A percentile compares a stretch with the other conserved stretches of the same genome.
Conservation (phyloP, 2,888 invertebrate genomes). For the Caenorhabditis imperialis region DNA sequence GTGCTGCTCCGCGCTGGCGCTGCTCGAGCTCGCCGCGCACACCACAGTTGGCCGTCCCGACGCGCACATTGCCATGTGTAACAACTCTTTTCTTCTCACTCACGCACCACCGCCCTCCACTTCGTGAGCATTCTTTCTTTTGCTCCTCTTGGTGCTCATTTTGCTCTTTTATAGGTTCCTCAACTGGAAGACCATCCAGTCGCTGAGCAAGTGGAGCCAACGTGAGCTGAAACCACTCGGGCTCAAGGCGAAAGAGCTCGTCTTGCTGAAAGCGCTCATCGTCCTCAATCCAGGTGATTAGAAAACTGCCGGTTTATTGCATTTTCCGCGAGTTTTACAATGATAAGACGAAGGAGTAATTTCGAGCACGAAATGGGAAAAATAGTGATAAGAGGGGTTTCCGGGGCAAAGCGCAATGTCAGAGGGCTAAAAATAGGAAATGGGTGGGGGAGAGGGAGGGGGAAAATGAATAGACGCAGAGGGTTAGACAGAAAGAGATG, state of each 20-base stretch:
- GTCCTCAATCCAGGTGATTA: slow-evolving; percentile 62
- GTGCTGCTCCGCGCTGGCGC: slow-evolving; percentile 66
- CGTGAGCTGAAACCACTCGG: slow-evolving; percentile 62
- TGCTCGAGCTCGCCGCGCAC: slow-evolving; percentile 65
- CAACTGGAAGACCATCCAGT: slow-evolving; percentile 64
- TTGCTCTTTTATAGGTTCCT: slow-evolving; percentile 62
- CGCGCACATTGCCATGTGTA: slow-evolving; percentile 54
- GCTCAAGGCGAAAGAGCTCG: slow-evolving; percentile 66
- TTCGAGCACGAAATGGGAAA: background rate
- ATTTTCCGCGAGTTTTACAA: slow-evolving; percentile 3
- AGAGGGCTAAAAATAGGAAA: slow-evolving; percentile 2
- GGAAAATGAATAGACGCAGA: too few species aligned
- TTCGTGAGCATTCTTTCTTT: slow-evolving; percentile 35
- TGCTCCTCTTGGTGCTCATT: background rate
- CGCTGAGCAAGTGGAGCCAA: slow-evolving; percentile 64
- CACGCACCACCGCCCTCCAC: slow-evolving; percentile 54
- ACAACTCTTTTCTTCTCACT: slow-evolving; percentile 54
- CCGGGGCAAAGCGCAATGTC: slow-evolving; percentile 23
- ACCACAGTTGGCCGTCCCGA: slow-evolving; percentile 19
- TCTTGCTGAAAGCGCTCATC: slow-evolving; percentile 68
- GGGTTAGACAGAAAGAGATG: too few species aligned
- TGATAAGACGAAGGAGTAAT: background rate
- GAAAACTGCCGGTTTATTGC: background rate
- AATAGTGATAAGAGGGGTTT: slow-evolving; percentile 1
- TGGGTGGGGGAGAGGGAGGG: too few species aligned